Percentiles rank a stretch among this genome's conserved stretches.
These are phyloP conservation scores for Triplophysa siluroides DNA, from an alignment of 2,113 vertebrate species.

Conservation along the genomic window DNA sequence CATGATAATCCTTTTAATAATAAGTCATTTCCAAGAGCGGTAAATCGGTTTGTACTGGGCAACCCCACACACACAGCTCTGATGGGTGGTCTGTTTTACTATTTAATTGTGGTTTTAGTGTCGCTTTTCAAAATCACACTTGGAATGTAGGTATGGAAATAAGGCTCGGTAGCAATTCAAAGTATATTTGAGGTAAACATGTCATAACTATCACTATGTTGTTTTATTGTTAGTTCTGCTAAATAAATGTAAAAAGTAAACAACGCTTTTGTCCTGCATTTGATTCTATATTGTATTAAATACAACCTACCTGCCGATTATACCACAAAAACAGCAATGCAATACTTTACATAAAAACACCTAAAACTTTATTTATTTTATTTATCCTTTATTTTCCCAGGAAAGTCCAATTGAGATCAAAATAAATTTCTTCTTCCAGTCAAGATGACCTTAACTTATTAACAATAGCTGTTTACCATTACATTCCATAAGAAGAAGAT, in stretches of 20 bases:
- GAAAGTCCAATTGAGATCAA: too few relatives aligned
- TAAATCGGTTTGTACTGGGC: slow-evolving; percentile 63
- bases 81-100: slow-evolving; percentile 26
- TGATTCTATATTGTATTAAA: not conserved
- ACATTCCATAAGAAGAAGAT: slow-evolving; percentile 29
- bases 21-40: slow-evolving; percentile 71
- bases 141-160: not conserved
- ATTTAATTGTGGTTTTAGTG: not conserved
- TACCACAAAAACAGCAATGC: not conserved
- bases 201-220: too few relatives aligned
- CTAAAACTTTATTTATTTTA: too few relatives aligned
- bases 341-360: not conserved
- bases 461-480: slow-evolving; percentile 26
- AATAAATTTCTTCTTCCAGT: too few relatives aligned
- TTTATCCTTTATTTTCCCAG: too few relatives aligned
- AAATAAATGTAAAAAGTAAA: not conserved
- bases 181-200: too few relatives aligned
- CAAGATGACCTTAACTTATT: slow-evolving; percentile 18
- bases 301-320: slow-evolving; percentile 4
- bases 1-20: slow-evolving; percentile 76
- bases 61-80: slow-evolving; percentile 20
- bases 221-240: not conserved
- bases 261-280: not conserved
- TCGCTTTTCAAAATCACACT: not conserved
- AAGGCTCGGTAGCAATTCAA: too few relatives aligned